Base-by-base conservation (phyloP, 1,140 invertebrate species). In the Drosophila trapezifrons region DNA sequence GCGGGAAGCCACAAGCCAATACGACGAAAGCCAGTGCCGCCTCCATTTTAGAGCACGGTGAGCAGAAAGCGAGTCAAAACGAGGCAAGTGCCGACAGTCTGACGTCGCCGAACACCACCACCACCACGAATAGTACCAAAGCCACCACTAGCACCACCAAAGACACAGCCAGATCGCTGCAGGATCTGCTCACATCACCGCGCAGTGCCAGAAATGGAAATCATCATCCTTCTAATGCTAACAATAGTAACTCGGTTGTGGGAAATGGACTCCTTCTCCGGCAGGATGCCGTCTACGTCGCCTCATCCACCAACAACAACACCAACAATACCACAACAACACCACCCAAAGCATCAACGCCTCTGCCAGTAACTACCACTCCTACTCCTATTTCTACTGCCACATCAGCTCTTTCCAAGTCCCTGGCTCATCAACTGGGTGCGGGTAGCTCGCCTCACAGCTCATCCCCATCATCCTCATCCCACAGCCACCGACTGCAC, bases 61-160 rank as follows among this genome's bases (percentile, higher is more conserved):
- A 91, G 86, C 86, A 91, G 90, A 91, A 91, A 89, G 90, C 90
- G 90, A 91, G 83, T 90, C 90, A 90, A 91, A 91, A 91, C 55
- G 90, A 91, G 90, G 90, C 90, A 91, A 91, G 90, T 91, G 86
- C 90, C 85, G 81, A 90, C 80, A 90, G 80, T 90, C 81, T 90
- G 86, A 90, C 85, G 85, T 90, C 86, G 85, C 85, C 80, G 67
- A 90, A 77, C 73, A 83, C 77, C 79, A 87, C 76, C 78, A 84
- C 43, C 63, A 69, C 46, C 56, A 69, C 32, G 29, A 69, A 35
- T 25, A 70, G 40, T 67, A 78, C 38, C 43, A 67, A 43, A 65
- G 57, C 49, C 43, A 78, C 42, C 46, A 74, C 18, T 27, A 70
- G 46, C 62, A 60, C 69, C 66, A 51, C 46, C 66, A 60, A 66